phyloP scores from a whole-genome alignment of 1,140 invertebrate species.

The Macrotrachela quadricornifera region DNA sequence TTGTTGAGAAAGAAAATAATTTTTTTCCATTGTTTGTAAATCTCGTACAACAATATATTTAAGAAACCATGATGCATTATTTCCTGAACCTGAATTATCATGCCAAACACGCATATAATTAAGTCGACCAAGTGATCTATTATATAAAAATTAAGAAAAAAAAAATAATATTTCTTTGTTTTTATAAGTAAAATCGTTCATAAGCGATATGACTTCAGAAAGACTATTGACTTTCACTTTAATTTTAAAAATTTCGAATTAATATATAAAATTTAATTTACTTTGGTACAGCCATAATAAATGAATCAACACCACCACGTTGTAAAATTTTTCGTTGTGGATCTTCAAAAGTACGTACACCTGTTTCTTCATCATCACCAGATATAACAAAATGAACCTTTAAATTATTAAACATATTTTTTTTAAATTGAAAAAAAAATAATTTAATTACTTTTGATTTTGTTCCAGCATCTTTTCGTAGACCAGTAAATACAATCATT shows the following conservation, averaged over 20 bases:
- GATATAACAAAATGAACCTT: constrained; percentile 26
- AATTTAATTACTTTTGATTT: constrained; percentile 16
- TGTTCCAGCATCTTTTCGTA: constrained; percentile 21
- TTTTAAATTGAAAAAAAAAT: too few species aligned
- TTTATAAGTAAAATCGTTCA: constrained; percentile 20
- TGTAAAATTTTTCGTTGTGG: constrained; percentile 19
- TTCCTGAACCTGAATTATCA: constrained; percentile 25
- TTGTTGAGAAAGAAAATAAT: constrained; percentile 22
- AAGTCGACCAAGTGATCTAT: constrained; percentile 25
- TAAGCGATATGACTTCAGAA: too few species aligned
- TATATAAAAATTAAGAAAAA: too few species aligned
- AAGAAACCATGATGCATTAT: constrained; percentile 24
- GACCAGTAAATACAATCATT: constrained; percentile 23
- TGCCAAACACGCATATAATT: constrained; percentile 30
- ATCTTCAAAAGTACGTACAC: constrained; percentile 20
- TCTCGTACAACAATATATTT: constrained; percentile 26
- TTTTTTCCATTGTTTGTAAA: constrained; percentile 27
- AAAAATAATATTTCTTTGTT: constrained; percentile 14
- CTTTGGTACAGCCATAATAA: constrained; percentile 34
- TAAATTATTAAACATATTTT: neutral
- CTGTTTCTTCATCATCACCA: constrained; percentile 26
- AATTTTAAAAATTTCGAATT: neutral
- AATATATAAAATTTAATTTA: constrained; percentile 7
- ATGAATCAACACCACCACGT: constrained; percentile 30
- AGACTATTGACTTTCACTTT: too few species aligned